These are phyloP conservation scores for Gasteruption jaculator DNA, from an alignment of 2,888 invertebrate genomes.

Conservation along the genomic window DNA sequence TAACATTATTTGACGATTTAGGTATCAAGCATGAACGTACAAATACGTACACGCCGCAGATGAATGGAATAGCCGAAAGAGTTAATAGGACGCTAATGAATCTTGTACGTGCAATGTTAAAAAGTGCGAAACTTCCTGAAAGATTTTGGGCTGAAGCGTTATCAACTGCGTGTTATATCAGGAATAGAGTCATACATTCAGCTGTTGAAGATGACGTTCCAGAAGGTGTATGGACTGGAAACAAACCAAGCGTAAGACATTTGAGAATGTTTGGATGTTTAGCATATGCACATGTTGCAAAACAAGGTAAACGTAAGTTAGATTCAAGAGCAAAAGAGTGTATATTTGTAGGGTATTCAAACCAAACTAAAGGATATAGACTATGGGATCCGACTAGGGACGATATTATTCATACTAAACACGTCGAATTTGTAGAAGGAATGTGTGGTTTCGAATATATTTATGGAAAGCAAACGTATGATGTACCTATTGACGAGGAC, in stretches of 20 bases:
- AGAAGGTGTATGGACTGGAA: no score
- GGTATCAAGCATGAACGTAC: neutral
- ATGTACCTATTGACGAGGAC: neutral
- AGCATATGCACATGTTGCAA: no score
- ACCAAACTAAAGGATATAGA: conserved; percentile 3
- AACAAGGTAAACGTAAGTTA: no score
- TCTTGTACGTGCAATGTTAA: conserved; percentile 2
- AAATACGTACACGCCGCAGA: neutral
- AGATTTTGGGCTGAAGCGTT: conserved; percentile 3
- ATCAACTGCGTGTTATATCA: neutral
- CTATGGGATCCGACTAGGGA: conserved; percentile 2
- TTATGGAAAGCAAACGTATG: neutral
- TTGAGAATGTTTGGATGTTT: no score
- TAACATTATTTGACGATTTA: neutral
- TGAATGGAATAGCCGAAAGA: conserved; percentile 2
- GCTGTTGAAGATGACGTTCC: no score
- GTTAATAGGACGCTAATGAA: neutral
- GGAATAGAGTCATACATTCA: neutral
- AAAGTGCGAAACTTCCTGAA: neutral
- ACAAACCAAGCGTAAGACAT: no score
- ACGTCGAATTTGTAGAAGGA: conserved; percentile 6
- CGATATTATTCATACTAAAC: conserved; percentile 5
- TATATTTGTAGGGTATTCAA: no score
- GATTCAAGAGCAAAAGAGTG: no score
- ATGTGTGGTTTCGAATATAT: conserved; percentile 1